phyloP scores from a whole-genome alignment of 2,888 invertebrate species.

The Creontiades dilutus region DNA sequence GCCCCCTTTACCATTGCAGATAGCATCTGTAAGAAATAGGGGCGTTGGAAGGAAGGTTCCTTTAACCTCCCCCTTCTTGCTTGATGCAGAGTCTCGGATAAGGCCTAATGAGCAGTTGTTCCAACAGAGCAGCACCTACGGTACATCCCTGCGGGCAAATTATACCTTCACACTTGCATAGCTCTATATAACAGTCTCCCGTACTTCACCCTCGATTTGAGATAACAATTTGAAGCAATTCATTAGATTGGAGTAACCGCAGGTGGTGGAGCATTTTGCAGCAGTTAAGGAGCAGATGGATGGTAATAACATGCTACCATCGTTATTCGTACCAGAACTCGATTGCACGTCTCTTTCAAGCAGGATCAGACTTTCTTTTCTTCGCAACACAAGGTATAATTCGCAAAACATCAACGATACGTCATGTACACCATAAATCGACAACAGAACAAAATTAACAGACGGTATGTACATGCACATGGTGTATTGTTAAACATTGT shows the following conservation, averaged over 20 bases:
- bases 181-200: slow-evolving; percentile 60
- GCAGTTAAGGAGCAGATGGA: slow-evolving; percentile 52
- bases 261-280: slow-evolving; percentile 59
- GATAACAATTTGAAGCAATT: slow-evolving; percentile 67
- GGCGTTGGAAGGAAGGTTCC: slow-evolving; percentile 48
- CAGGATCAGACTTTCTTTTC: neutral
- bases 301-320: slow-evolving; percentile 46
- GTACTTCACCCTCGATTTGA: slow-evolving; percentile 57
- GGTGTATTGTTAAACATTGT: too few relatives aligned
- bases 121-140: slow-evolving; percentile 68
- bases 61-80: slow-evolving; percentile 20
- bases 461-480: too few relatives aligned
- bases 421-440: too few relatives aligned
- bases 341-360: neutral
- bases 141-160: slow-evolving; percentile 67
- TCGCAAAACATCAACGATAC: too few relatives aligned
- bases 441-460: too few relatives aligned
- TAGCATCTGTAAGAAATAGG: slow-evolving; percentile 65
- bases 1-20: slow-evolving; percentile 38
- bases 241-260: slow-evolving; percentile 58
- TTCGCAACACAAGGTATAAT: too few relatives aligned
- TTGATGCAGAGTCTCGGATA: slow-evolving; percentile 61
- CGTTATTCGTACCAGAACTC: slow-evolving; percentile 3
- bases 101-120: slow-evolving; percentile 71
- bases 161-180: slow-evolving; percentile 71